Conservation (phyloP, 1,140 invertebrate species). For the Platyscapa corneri region DNA sequence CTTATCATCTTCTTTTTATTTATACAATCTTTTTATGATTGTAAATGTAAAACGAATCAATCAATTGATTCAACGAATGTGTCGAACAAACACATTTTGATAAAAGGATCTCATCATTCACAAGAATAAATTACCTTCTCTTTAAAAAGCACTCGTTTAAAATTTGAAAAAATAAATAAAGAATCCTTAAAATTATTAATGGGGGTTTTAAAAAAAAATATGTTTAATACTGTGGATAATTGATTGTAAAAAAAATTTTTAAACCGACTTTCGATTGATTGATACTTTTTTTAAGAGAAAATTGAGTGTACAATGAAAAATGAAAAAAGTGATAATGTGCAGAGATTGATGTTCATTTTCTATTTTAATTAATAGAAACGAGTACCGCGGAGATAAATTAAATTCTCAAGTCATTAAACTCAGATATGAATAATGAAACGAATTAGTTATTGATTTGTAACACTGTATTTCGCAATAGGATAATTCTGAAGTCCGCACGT, state of each 20-base stretch:
- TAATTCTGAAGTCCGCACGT: neutral
- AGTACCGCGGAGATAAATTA: neutral
- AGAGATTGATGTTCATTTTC: neutral
- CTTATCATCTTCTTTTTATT: neutral
- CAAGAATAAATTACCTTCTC: neutral
- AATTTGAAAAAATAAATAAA: neutral
- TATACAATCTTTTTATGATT: neutral
- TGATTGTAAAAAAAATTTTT: neutral
- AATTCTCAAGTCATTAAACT: neutral
- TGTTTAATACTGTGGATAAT: too few species aligned
- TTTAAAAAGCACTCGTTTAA: neutral
- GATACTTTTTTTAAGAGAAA: neutral
- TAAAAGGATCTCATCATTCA: neutral
- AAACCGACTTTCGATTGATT: neutral
- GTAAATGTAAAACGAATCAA: neutral
- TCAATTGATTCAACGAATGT: neutral
- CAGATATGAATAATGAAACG: neutral
- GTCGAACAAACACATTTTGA: neutral
- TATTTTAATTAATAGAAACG: neutral
- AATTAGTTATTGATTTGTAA: neutral
- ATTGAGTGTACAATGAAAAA: neutral
- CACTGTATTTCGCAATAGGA: neutral
- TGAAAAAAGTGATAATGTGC: neutral
- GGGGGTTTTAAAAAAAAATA: neutral
- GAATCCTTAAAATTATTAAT: neutral